phyloP scores from a whole-genome alignment of 2,797 vertebrate genomes.

The Oreochromis mossambicus region DNA sequence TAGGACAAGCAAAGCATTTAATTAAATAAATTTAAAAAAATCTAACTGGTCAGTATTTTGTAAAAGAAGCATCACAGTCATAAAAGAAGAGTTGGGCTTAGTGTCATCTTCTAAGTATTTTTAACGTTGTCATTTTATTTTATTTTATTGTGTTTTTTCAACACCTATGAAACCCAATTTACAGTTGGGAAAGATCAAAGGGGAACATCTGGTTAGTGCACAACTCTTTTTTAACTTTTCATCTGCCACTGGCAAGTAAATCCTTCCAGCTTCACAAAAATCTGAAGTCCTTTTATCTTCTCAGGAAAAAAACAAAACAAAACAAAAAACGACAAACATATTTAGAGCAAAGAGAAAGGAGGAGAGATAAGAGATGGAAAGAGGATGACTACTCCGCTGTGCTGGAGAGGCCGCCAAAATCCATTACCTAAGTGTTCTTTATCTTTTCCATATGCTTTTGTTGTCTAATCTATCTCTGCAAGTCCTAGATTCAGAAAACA shows the following conservation, averaged over 20 bases:
- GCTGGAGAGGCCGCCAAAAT: constrained; percentile 71
- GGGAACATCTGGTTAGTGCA: background rate
- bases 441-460: constrained; percentile 81
- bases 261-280: constrained; percentile 23
- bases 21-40: background rate
- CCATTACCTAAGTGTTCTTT: constrained; percentile 84
- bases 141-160: background rate
- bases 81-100: background rate
- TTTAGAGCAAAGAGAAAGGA: constrained; percentile 60
- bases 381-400: constrained; percentile 66
- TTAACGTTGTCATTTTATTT: background rate
- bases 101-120: background rate
- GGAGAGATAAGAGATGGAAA: constrained; percentile 55
- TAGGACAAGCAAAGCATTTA: background rate
- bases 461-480: constrained; percentile 83
- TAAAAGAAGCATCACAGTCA: background rate
- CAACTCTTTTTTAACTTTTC: background rate
- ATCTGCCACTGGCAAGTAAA: background rate
- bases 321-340: constrained; percentile 28
- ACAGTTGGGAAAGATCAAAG: background rate
- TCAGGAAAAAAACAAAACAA: background rate
- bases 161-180: background rate
- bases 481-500: constrained; percentile 84
- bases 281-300: background rate
- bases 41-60: background rate